A percentile compares a stretch with the other conserved stretches of the same genome.
These are phyloP conservation scores for Etheostoma cragini DNA, from an alignment of 2,113 vertebrate genomes.

Conservation along the genomic window DNA sequence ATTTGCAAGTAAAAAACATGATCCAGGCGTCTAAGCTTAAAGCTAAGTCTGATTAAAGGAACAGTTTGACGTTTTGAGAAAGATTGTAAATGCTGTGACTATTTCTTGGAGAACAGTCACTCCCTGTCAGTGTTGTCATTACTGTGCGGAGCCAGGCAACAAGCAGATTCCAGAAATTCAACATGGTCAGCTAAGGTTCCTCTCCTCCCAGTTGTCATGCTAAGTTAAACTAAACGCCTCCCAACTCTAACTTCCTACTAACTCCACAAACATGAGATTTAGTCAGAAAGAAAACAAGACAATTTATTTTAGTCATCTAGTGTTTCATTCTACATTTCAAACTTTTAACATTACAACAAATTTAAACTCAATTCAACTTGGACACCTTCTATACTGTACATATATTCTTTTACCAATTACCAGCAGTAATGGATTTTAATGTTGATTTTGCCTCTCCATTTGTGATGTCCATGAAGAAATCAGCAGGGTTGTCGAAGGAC, in stretches of 20 bases:
- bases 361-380: neutral
- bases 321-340: neutral
- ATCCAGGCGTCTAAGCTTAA: neutral
- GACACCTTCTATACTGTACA: neutral
- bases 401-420: neutral
- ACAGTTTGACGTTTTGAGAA: neutral
- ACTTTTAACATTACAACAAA: neutral
- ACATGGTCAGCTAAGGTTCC: too few relatives aligned
- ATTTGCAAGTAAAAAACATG: neutral
- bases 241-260: neutral
- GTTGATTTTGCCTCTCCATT: constrained; percentile 78
- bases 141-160: neutral
- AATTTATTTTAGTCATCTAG: neutral
- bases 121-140: neutral
- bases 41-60: neutral
- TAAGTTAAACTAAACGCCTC: neutral
- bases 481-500: constrained; percentile 84
- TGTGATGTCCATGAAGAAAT: constrained; percentile 87
- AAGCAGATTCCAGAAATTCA: too few relatives aligned
- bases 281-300: neutral
- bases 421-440: neutral
- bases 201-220: neutral
- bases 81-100: neutral
- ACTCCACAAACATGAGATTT: neutral
- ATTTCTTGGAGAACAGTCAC: neutral